These are phyloP conservation scores for Calliscelio sp. DNA, from an alignment of 2,888 invertebrate species.

Conservation along the genomic window DNA sequence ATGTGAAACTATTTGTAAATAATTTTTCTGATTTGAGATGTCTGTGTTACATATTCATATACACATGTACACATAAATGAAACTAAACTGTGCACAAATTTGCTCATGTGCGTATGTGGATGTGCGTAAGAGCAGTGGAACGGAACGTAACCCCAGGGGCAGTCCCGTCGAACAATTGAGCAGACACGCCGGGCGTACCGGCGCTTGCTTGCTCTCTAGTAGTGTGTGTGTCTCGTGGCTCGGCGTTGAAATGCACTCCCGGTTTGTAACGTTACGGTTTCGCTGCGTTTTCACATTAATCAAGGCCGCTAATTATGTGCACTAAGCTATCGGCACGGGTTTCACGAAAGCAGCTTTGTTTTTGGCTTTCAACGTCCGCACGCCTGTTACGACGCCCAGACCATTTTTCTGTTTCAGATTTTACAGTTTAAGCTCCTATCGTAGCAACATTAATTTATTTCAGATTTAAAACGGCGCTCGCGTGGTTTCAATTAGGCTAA, in stretches of 20 bases:
- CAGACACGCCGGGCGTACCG: constrained; percentile 27
- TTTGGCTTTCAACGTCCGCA: constrained; percentile 41
- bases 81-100: background rate
- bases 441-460: constrained; percentile 36
- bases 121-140: constrained; percentile 12
- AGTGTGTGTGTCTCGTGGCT: constrained; percentile 29
- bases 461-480: constrained; percentile 29
- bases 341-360: constrained; percentile 54
- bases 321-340: constrained; percentile 55
- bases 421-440: constrained; percentile 16
- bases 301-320: constrained; percentile 70
- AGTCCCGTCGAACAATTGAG: constrained; percentile 51
- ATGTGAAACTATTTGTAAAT: no score
- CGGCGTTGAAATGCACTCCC: constrained; percentile 59
- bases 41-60: no score
- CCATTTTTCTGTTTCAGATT: constrained; percentile 40
- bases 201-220: constrained; percentile 32
- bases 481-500: constrained; percentile 32
- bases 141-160: constrained; percentile 30
- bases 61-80: no score
- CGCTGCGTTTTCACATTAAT: constrained; percentile 66
- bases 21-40: no score
- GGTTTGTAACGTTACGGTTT: constrained; percentile 62
- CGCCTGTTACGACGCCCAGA: constrained; percentile 5
- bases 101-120: background rate